A percentile compares a stretch with the other conserved stretches of the same genome.
phyloP scores from a whole-genome alignment of 2,113 vertebrate species.

The Chitala chitala region DNA sequence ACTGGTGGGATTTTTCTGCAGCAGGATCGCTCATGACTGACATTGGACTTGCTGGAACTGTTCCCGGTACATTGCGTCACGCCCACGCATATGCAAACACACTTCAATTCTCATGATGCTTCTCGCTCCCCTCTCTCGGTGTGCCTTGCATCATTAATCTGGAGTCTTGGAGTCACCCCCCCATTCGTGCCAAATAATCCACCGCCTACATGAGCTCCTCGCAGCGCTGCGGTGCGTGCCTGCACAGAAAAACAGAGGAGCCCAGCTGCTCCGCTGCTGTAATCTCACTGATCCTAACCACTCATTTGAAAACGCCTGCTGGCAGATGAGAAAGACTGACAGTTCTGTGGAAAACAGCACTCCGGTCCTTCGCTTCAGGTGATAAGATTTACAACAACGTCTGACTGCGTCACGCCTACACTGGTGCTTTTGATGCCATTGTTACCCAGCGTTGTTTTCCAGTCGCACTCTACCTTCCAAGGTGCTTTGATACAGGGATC shows the following conservation, averaged over 20 bases:
- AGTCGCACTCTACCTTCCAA: neutral
- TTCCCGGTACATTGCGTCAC: neutral
- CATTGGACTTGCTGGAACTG: neutral
- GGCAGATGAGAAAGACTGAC: neutral
- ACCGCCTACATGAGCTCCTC: neutral
- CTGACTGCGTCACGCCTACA: neutral
- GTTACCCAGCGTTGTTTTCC: constrained; percentile 20
- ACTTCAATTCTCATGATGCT: neutral
- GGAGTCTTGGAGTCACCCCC: neutral
- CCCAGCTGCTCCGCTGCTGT: neutral
- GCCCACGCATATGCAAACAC: neutral
- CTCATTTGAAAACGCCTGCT: neutral
- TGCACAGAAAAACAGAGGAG: neutral
- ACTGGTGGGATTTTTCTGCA: too few relatives aligned
- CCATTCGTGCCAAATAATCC: neutral
- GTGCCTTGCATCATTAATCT: neutral
- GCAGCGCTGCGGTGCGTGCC: neutral
- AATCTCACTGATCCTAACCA: neutral
- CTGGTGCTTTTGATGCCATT: constrained; percentile 20
- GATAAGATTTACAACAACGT: constrained; percentile 6
- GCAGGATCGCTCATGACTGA: neutral
- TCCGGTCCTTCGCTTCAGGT: neutral
- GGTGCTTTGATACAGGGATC: constrained; percentile 23
- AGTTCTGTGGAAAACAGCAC: neutral
- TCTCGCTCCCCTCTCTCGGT: neutral